Percentiles rank a stretch among this genome's conserved stretches.
phyloP scores from a whole-genome alignment of 2,797 vertebrate species.

The Amniataba percoides region DNA sequence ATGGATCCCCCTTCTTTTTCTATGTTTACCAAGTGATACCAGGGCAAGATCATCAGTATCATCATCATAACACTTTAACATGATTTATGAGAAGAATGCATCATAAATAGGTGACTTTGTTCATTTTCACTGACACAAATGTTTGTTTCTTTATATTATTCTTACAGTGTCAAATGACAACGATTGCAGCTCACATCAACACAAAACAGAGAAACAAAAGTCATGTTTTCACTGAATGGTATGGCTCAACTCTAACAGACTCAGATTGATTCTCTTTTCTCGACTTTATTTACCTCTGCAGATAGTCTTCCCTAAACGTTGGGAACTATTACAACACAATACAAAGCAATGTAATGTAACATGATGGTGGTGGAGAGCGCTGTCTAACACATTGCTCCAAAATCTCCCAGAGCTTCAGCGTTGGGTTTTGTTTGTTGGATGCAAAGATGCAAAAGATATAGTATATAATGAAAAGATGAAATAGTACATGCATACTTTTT shows the following conservation, averaged over 20 bases:
- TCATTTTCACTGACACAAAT: neutral
- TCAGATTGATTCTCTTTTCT: no score
- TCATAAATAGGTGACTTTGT: neutral
- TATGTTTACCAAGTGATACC: conserved; percentile 8
- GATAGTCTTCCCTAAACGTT: no score
- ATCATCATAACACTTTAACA: neutral
- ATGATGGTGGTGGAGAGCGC: neutral
- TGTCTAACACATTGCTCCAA: neutral
- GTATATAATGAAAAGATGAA: neutral
- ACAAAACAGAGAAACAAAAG: neutral
- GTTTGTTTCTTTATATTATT: neutral
- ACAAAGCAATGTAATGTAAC: no score
- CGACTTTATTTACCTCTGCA: no score
- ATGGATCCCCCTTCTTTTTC: conserved; percentile 10
- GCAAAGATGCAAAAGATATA: conserved; percentile 3
- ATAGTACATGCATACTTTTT: neutral
- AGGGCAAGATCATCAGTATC: neutral
- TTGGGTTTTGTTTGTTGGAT: neutral
- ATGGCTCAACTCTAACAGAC: no score
- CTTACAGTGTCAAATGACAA: neutral
- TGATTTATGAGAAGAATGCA: neutral
- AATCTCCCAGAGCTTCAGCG: neutral
- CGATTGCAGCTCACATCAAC: neutral
- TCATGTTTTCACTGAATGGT: no score
- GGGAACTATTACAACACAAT: no score